Evolutionary conservation across 1,140 invertebrate species (phyloP), one percentile per base, ranked within the genome.

Genomic region (Fopius arisanus): DNA sequence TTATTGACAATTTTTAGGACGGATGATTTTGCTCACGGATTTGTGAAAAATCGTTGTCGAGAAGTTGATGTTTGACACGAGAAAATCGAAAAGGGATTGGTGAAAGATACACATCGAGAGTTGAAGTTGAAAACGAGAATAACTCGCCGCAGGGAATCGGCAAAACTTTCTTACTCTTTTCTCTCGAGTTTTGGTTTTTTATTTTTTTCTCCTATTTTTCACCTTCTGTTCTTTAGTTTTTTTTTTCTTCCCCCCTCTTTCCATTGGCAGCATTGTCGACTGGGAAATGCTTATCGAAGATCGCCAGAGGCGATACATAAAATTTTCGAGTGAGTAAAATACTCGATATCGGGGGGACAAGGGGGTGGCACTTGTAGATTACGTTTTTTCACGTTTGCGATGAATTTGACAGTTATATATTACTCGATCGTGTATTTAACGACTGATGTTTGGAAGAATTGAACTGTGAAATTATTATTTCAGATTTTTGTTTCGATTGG

Each of bases 241-340:
- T 28, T 41, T 67, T 26, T 28, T 19, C 12, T 28, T 9, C 23
- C 9, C 28, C 51, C 14, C 23, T 26, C 51, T 19, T 69, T 54
- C 23, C 63, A 23, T 10, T 43, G 28, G 59, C 29, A 33, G 40
- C 63, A 67, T 72, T 72, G 62, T 72, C 70, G 70, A 72, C 37
- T 40, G 23, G 41, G 21, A 72, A 72, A 72, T 67, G 70, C 70
- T 72, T 72, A 72, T 72, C 70, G 70, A 72, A 67, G 70, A 72
- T 72, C n/a, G 70, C 70, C 40, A n/a, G 7, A n/a, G 62, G 63
- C 41, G 70, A 72, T 72, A 72, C 70, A 72, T 72, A 66, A 72
- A 72, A 72, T 72, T 72, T 72, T 28, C 33, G 33, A 62, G 59
- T 33, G 37, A 70, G 51, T 70, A 33, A 62, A 65, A 72, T 7